A percentile compares a stretch with the other conserved stretches of the same genome.
These are phyloP conservation scores for Latheticus oryzae DNA, from an alignment of 2,888 invertebrate genomes.

Conservation along the genomic window DNA sequence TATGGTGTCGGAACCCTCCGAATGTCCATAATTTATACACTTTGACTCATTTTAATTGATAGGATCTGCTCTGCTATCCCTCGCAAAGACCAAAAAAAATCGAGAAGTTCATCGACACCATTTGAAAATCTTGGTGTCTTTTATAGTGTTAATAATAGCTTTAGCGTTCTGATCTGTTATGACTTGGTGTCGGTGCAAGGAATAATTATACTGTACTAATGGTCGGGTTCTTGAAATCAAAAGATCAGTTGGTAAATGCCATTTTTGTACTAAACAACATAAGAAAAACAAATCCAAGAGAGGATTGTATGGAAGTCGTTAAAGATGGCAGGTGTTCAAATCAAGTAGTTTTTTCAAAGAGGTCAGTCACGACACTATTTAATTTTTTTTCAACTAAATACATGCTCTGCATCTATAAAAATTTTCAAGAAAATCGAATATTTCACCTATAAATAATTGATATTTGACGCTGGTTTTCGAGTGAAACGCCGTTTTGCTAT, in stretches of 20 bases:
- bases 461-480: slow-evolving; percentile 49
- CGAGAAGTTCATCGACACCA: slow-evolving; percentile 19
- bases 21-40: slow-evolving; percentile 38
- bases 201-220: slow-evolving; percentile 29
- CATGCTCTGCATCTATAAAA: too few relatives aligned
- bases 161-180: slow-evolving; percentile 31
- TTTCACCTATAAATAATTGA: slow-evolving; percentile 53
- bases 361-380: slow-evolving; percentile 4
- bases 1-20: slow-evolving; percentile 32
- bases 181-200: slow-evolving; percentile 23
- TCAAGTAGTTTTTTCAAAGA: background rate
- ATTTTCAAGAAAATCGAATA: too few relatives aligned
- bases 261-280: slow-evolving; percentile 10
- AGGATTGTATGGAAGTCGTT: too few relatives aligned
- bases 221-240: slow-evolving; percentile 25
- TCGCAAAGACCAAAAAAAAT: slow-evolving; percentile 2
- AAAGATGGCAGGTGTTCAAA: slow-evolving; percentile 13
- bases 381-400: background rate
- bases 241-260: slow-evolving; percentile 15
- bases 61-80: slow-evolving; percentile 22
- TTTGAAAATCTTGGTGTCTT: slow-evolving; percentile 16
- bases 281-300: slow-evolving; percentile 7
- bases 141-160: slow-evolving; percentile 29
- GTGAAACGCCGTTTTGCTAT: slow-evolving; percentile 52
- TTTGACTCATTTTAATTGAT: slow-evolving; percentile 40